Conservation (phyloP, 1,140 invertebrate genomes). For the Calephelis nemesis region DNA sequence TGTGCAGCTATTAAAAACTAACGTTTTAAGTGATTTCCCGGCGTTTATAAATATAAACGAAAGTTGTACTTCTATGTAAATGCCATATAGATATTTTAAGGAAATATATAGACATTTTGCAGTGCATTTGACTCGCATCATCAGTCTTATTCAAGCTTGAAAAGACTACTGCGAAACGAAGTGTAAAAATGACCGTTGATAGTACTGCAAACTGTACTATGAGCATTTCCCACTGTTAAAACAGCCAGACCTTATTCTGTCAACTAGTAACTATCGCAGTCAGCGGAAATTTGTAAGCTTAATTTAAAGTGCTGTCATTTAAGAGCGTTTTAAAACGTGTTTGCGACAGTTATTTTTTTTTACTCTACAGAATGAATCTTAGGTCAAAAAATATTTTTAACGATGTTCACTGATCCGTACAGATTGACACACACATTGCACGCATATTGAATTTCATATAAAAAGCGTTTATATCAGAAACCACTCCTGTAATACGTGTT, state of each 20-base stretch:
- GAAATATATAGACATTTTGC: not conserved
- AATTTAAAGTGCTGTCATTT: not conserved
- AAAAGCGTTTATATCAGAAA: not conserved
- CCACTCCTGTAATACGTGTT: not conserved
- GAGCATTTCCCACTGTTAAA: not conserved
- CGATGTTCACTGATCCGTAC: not conserved
- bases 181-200: not conserved
- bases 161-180: not conserved
- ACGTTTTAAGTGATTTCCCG: not conserved
- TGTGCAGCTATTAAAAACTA: constrained; percentile 13
- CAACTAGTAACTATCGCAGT: constrained; percentile 3
- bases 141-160: not conserved
- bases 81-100: constrained; percentile 3
- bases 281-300: not conserved
- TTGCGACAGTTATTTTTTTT: constrained; percentile 4
- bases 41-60: constrained; percentile 16
- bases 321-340: not conserved
- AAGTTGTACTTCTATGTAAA: constrained; percentile 16
- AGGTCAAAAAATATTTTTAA: not conserved
- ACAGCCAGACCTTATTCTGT: not conserved
- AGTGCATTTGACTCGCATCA: not conserved
- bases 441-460: not conserved
- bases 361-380: not conserved
- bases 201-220: not conserved
- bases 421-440: not conserved